These are phyloP conservation scores for Penaeus vannamei DNA, from an alignment of 1,140 invertebrate species.

Conservation along the genomic window DNA sequence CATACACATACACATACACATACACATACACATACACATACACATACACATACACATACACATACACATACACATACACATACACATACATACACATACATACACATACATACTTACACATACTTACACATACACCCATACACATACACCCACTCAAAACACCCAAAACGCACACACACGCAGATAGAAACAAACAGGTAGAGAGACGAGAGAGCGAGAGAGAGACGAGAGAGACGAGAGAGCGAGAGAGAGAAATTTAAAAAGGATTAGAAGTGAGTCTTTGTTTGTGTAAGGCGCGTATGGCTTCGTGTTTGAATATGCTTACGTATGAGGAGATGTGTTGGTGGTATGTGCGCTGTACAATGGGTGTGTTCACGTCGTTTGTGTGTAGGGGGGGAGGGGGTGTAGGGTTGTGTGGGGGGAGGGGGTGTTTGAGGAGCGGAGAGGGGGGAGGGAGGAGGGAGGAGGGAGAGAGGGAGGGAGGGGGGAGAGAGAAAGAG, in stretches of 20 bases:
- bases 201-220: neutral
- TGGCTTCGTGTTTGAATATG: constrained; percentile 32
- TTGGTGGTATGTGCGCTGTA: neutral
- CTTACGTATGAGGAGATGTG: constrained; percentile 50
- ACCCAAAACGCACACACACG: neutral
- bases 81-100: neutral
- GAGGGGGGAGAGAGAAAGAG: too few relatives aligned
- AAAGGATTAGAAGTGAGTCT: neutral
- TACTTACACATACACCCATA: neutral
- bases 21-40: constrained; percentile 19
- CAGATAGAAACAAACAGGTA: neutral
- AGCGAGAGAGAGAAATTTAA: neutral
- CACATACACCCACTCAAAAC: too few relatives aligned
- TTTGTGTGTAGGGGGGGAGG: neutral
- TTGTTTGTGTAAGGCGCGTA: constrained; percentile 28
- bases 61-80: neutral
- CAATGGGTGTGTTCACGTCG: neutral
- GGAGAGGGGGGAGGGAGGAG: neutral
- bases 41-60: neutral
- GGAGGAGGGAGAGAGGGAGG: neutral
- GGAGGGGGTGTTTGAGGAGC: neutral
- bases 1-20: neutral
- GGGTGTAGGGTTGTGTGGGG: neutral
- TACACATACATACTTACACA: neutral
- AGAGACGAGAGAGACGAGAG: too few relatives aligned